These are phyloP conservation scores for Noctua janthina DNA, from an alignment of 2,888 invertebrate species.

Conservation along the genomic window DNA sequence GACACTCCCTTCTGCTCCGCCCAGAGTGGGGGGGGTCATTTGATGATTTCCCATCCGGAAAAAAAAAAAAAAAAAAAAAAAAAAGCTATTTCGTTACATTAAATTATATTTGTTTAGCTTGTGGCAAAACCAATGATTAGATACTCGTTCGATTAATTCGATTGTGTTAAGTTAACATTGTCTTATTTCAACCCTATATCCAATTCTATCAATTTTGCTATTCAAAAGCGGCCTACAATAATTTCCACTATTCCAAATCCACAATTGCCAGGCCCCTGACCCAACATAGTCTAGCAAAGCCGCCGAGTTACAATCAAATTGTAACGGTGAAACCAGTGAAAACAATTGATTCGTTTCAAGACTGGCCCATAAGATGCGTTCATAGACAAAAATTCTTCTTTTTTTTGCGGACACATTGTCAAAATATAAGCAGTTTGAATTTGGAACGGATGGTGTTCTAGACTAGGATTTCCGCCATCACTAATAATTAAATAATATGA, in stretches of 20 bases:
- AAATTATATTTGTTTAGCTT: neutral
- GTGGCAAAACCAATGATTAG: neutral
- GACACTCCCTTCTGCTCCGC: no score
- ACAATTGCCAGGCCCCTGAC: neutral
- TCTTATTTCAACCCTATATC: neutral
- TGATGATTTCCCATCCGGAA: no score
- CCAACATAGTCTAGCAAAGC: slow-evolving; percentile 12
- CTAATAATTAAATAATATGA: neutral
- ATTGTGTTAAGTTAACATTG: neutral
- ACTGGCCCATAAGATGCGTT: slow-evolving; percentile 14
- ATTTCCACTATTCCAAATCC: neutral
- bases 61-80: no score
- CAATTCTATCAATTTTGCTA: neutral
- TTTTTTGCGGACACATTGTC: slow-evolving; percentile 2
- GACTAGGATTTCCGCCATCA: slow-evolving; percentile 52
- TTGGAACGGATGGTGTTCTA: slow-evolving; percentile 34
- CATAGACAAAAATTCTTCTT: slow-evolving; percentile 37
- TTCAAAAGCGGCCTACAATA: neutral
- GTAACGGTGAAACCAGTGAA: slow-evolving; percentile 45
- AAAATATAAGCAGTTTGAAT: slow-evolving; percentile 29
- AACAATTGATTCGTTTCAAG: slow-evolving; percentile 48
- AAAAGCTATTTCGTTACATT: neutral
- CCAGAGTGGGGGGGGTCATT: no score
- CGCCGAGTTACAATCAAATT: slow-evolving; percentile 30
- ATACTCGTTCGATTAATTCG: neutral